These are phyloP conservation scores for Neodon shergylaensis DNA, from an alignment of 2,113 vertebrate species.

Conservation along the genomic window DNA sequence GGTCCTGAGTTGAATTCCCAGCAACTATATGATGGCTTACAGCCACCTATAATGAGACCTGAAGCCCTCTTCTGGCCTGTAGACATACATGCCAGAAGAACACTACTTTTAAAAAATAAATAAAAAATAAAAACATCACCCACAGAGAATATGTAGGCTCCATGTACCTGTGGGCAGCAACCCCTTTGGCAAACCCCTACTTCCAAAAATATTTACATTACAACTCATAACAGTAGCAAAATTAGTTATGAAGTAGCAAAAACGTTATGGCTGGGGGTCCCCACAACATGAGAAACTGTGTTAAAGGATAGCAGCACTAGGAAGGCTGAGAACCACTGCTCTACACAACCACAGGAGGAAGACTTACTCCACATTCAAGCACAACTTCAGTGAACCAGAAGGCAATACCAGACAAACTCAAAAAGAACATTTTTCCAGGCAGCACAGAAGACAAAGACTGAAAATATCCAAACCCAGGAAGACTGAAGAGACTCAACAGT, in stretches of 20 bases:
- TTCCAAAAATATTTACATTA: background rate
- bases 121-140: background rate
- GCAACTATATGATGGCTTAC: too few relatives aligned
- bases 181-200: background rate
- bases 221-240: background rate
- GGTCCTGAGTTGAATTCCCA: too few relatives aligned
- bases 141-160: background rate
- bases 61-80: too few relatives aligned
- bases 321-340: background rate
- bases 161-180: background rate
- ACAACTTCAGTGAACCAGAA: background rate
- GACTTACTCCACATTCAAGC: too few relatives aligned
- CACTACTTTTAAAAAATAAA: too few relatives aligned
- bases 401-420: background rate
- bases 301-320: background rate
- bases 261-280: background rate
- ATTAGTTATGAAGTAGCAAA: background rate
- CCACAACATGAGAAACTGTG: background rate
- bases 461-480: background rate
- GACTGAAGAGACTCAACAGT: too few relatives aligned
- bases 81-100: too few relatives aligned
- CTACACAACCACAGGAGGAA: background rate
- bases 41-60: too few relatives aligned
- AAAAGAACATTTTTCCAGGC: background rate
- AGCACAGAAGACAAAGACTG: background rate